A percentile compares a stretch with the other conserved stretches of the same genome.
Evolutionary conservation across 1,140 invertebrate species (phyloP).

Genomic region (Calycopis cecrops): DNA sequence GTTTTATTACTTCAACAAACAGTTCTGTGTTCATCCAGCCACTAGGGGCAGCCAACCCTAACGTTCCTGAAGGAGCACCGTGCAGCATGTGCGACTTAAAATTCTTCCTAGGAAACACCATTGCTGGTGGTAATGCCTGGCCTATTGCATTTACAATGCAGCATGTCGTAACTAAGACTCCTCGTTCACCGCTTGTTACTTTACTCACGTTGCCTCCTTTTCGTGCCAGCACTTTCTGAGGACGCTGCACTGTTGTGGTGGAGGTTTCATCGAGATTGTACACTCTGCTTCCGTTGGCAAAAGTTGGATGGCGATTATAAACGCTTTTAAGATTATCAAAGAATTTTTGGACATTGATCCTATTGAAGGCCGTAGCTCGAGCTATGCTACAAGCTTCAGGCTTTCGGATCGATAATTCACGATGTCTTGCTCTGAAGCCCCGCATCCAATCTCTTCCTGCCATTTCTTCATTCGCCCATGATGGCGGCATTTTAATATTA

Average conservation of each 20-base stretch:
- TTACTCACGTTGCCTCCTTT: background rate
- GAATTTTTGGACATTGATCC: background rate
- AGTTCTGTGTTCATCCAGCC: slow-evolving; percentile 25
- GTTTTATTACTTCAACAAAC: slow-evolving; percentile 17
- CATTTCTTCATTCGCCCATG: slow-evolving; percentile 37
- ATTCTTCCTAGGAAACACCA: slow-evolving; percentile 5
- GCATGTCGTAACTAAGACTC: background rate
- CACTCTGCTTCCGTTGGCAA: background rate
- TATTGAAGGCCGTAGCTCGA: slow-evolving; percentile 59
- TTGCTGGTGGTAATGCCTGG: background rate
- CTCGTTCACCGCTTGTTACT: slow-evolving; percentile 5
- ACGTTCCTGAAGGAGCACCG: slow-evolving; percentile 14
- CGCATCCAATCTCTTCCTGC: slow-evolving; percentile 52
- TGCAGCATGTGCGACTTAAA: background rate
- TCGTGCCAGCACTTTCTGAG: background rate
- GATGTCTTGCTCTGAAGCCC: slow-evolving; percentile 47
- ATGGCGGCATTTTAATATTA: slow-evolving; percentile 35
- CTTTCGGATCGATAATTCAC: slow-evolving; percentile 41
- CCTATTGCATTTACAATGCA: background rate
- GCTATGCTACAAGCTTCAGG: slow-evolving; percentile 60
- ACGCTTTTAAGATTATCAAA: background rate
- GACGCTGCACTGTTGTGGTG: background rate
- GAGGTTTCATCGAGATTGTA: slow-evolving; percentile 5
- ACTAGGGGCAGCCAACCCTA: background rate
- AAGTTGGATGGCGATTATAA: background rate